Base-by-base conservation (phyloP, 2,888 invertebrate genomes). In the Labia minor region DNA sequence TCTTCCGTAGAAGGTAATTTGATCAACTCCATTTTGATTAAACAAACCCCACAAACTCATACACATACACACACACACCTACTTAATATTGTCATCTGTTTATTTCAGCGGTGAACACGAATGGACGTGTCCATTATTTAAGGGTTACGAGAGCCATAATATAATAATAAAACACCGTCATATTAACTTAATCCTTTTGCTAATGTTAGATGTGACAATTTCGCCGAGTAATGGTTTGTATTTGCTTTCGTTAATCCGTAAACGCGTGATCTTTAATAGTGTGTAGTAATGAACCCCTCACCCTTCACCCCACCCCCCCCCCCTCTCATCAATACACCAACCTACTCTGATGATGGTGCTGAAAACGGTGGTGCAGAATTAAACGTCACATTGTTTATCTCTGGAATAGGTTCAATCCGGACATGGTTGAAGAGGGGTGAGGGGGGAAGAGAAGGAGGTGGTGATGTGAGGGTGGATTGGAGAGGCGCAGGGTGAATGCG, bases 191-290 rank as follows among this genome's bases (percentile, higher is more conserved):
- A 49, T 49, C 49, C 49, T 49, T 49, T 49, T 49, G 49, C 14
- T 49, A 49, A 49, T 49, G 49, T 49, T 49, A 49, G 49, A 49
- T 49, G 49, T 49, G 49, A 49, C 49, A 49, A 49, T 49, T 49
- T 49, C 49, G 6, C n/a, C 4, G 16, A 49, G n/a, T 49, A 49
- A 49, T 49, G 49, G 49, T 14, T 49, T 49, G 49, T 49, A 49
- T 49, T 49, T 49, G 49, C 49, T 49, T 49, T 49, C 49, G 49
- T 49, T 49, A 49, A 49, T 49, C 49, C 49, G 49, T 49, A 49
- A 49, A 14, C 49, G 49, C 49, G 14, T 49, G 49, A 49, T 49
- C 49, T 49, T 49, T 49, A 49, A 49, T 49, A 49, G 49, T 14
- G n/a, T 3, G 49, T 14, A 8, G 49, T 49, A 49, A 49, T 49